phyloP scores from a whole-genome alignment of 2,113 vertebrate genomes.

The Ivindomyrus marchei region DNA sequence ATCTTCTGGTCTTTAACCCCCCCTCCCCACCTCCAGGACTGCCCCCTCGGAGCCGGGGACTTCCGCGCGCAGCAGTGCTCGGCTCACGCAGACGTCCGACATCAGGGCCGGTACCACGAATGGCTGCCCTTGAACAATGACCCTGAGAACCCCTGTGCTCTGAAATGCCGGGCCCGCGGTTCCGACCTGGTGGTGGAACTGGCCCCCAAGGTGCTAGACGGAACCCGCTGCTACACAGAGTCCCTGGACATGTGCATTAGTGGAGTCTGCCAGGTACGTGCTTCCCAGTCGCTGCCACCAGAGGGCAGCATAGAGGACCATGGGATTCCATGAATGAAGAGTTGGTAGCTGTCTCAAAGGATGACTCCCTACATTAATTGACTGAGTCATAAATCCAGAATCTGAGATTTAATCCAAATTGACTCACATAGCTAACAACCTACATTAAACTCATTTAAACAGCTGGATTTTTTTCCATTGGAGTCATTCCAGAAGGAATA shows the following conservation, averaged over 20 bases:
- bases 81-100: constrained; percentile 84
- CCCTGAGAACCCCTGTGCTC: constrained; percentile 83
- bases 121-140: constrained; percentile 90
- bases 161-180: constrained; percentile 83
- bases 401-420: background rate
- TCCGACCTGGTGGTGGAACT: constrained; percentile 74
- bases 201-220: constrained; percentile 91
- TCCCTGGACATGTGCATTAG: constrained; percentile 98
- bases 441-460: background rate
- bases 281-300: background rate
- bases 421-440: background rate
- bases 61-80: constrained; percentile 95
- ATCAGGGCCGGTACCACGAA: constrained; percentile 83
- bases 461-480: background rate
- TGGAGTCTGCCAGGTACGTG: constrained; percentile 81
- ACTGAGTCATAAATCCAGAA: background rate
- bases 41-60: constrained; percentile 82
- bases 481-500: background rate
- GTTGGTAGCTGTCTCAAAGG: background rate
- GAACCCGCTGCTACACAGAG: constrained; percentile 90
- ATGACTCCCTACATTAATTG: background rate
- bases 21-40: constrained; percentile 65
- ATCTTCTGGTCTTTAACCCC: background rate
- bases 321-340: background rate
- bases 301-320: background rate